phyloP scores from a whole-genome alignment of 2,797 vertebrate genomes.

The Xyrichtys novacula region DNA sequence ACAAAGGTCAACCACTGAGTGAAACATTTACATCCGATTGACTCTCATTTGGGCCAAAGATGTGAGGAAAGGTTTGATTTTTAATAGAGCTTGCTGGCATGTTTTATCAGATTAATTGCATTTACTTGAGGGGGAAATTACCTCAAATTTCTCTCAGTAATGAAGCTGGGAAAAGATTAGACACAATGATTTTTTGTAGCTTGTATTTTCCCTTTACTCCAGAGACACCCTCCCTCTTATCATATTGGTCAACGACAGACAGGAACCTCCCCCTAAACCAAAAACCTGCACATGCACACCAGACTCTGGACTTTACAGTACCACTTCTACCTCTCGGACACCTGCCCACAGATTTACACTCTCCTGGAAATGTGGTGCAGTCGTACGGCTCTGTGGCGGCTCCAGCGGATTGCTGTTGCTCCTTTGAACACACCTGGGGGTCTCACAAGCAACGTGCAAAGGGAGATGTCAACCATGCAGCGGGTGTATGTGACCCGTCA shows the following conservation, averaged over 20 bases:
- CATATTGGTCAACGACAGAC: constrained; percentile 74
- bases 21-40: constrained; percentile 79
- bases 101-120: no score
- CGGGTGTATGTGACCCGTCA: constrained; percentile 85
- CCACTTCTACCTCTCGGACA: constrained; percentile 32
- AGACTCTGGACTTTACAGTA: constrained; percentile 60
- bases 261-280: constrained; percentile 66
- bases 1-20: constrained; percentile 77
- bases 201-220: constrained; percentile 34
- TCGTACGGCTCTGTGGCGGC: constrained; percentile 69
- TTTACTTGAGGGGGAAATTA: neutral
- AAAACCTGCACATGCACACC: constrained; percentile 39
- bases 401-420: constrained; percentile 70
- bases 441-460: constrained; percentile 54
- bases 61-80: neutral
- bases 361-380: constrained; percentile 81
- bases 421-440: constrained; percentile 55
- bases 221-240: constrained; percentile 67
- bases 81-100: neutral
- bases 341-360: constrained; percentile 21
- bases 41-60: neutral
- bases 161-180: neutral
- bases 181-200: constrained; percentile 2
- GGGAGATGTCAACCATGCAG: constrained; percentile 78
- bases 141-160: neutral